phyloP scores from a whole-genome alignment of 2,888 invertebrate genomes.

The Hypolimnas misippus region DNA sequence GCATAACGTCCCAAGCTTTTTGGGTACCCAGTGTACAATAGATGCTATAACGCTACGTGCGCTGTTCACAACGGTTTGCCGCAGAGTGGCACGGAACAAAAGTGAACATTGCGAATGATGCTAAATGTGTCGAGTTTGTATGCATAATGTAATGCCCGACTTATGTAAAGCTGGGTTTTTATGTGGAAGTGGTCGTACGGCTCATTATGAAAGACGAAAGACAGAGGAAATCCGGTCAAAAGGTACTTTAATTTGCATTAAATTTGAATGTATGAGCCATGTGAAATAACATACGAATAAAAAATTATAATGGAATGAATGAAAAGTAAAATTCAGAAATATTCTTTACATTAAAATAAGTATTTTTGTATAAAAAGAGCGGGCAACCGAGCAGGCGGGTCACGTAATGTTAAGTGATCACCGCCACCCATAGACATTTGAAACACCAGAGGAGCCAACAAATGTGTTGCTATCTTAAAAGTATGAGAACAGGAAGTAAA shows the following conservation, averaged over 20 bases:
- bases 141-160: conserved; percentile 43
- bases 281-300: background rate
- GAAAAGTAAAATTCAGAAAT: background rate
- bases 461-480: no score
- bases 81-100: conserved; percentile 43
- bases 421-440: no score
- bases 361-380: no score
- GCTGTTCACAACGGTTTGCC: conserved; percentile 39
- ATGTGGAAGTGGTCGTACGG: conserved; percentile 34
- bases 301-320: conserved; percentile 11
- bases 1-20: conserved; percentile 60
- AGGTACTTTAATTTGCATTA: conserved; percentile 33
- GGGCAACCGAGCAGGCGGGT: no score
- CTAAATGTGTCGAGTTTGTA: conserved; percentile 46
- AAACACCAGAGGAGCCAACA: no score
- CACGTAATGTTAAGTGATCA: no score
- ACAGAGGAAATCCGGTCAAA: conserved; percentile 37
- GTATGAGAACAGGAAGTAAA: no score
- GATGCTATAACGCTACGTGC: conserved; percentile 55
- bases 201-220: conserved; percentile 37
- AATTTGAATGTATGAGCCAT: conserved; percentile 15
- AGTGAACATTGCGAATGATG: conserved; percentile 44
- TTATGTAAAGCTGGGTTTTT: conserved; percentile 37
- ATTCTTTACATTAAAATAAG: no score
- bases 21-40: conserved; percentile 59